Percentiles rank a stretch among this genome's conserved stretches.
Evolutionary conservation across 2,113 vertebrate genomes (phyloP).

Genomic region (Oriolus oriolus): DNA sequence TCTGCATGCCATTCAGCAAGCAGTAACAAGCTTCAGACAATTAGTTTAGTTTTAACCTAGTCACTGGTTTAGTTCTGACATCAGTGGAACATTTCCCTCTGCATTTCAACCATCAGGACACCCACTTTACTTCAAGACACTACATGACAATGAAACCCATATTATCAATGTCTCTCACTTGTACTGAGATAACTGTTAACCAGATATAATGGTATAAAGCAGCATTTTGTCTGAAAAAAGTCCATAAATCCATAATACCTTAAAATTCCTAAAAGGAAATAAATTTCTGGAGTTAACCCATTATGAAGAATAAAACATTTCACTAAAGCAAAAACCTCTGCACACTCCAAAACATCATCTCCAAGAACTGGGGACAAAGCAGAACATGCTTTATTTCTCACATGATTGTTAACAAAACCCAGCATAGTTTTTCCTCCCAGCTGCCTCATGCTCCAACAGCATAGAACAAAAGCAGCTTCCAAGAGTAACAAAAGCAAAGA

Average conservation of each 20-base stretch:
- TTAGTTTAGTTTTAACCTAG: background rate
- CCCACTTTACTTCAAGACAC: background rate
- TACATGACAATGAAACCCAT: accelerated
- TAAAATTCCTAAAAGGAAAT: background rate
- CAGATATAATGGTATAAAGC: background rate
- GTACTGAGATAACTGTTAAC: background rate
- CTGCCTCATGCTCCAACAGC: background rate
- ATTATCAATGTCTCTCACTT: background rate
- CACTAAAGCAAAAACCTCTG: background rate
- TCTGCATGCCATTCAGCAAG: background rate
- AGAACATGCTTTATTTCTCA: background rate
- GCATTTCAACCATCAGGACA: background rate
- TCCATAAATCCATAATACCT: background rate
- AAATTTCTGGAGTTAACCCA: background rate
- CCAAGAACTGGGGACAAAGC: background rate
- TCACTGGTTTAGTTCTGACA: background rate
- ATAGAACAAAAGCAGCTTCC: background rate
- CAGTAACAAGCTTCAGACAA: background rate
- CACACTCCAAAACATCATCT: background rate
- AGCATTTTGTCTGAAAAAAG: background rate
- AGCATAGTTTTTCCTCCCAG: background rate
- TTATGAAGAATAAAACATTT: background rate
- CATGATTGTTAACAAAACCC: background rate
- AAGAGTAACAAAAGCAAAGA: background rate
- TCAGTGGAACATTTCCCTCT: background rate